Conservation (phyloP, 2,113 vertebrate genomes). For the Misgurnus mizolepis region DNA sequence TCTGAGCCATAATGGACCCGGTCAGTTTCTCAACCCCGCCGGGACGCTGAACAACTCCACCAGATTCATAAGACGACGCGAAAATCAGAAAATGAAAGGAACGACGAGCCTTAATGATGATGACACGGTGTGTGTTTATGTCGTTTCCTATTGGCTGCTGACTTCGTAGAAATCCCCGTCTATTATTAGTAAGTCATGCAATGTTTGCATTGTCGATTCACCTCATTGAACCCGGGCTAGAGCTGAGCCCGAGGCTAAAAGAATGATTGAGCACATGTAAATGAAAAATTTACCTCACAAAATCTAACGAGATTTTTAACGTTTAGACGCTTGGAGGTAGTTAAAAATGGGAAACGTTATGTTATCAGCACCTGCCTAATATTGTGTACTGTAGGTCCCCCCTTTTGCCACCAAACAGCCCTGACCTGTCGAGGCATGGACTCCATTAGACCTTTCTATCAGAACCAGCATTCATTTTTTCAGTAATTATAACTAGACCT, state of each 20-base stretch:
- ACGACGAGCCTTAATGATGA: background rate
- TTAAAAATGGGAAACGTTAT: no score
- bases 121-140: slow-evolving; percentile 48
- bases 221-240: background rate
- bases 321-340: no score
- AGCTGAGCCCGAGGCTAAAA: background rate
- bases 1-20: slow-evolving; percentile 16
- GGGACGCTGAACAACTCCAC: background rate
- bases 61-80: background rate
- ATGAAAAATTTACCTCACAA: no score
- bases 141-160: slow-evolving; percentile 41
- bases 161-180: slow-evolving; percentile 49
- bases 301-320: no score
- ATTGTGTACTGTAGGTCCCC: no score
- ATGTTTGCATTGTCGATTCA: background rate
- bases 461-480: no score
- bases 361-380: no score
- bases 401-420: no score
- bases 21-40: background rate
- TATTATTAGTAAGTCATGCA: background rate
- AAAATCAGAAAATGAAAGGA: slow-evolving; percentile 1
- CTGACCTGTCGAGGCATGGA: no score
- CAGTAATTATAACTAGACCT: no score
- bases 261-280: background rate
- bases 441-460: no score